Evolutionary conservation across 2,888 invertebrate genomes (phyloP).

Genomic region (Apamea epomidion): DNA sequence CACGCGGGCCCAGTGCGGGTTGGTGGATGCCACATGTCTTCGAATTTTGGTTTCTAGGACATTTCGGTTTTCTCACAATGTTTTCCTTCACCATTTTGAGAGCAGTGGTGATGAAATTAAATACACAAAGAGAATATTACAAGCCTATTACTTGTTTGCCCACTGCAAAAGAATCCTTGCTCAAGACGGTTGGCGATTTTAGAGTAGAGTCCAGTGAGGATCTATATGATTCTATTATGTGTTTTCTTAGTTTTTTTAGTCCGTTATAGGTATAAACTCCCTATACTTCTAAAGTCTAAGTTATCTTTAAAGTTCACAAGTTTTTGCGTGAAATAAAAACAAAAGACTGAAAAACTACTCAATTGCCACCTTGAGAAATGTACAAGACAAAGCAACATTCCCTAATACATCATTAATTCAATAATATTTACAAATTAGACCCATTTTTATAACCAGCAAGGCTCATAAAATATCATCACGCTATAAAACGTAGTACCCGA

Average conservation of each 20-base stretch:
- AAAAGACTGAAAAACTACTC: neutral
- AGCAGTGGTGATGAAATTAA: neutral
- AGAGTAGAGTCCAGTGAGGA: too few relatives aligned
- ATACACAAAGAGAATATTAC: neutral
- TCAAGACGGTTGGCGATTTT: neutral
- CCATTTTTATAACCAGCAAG: conserved; percentile 61
- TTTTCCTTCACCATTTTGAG: neutral
- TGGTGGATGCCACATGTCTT: neutral
- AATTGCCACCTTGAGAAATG: neutral
- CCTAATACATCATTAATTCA: conserved; percentile 45
- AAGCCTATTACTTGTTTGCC: too few relatives aligned
- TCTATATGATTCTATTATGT: too few relatives aligned
- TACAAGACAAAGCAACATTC: conserved; percentile 38
- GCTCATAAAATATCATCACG: conserved; percentile 68
- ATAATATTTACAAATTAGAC: conserved; percentile 60
- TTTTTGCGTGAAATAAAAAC: conserved; percentile 11
- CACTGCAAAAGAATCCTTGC: neutral
- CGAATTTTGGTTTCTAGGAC: neutral
- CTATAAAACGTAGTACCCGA: conserved; percentile 65
- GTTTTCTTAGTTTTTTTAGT: neutral
- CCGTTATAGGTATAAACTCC: too few relatives aligned
- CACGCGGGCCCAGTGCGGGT: neutral
- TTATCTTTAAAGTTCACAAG: neutral
- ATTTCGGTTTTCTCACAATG: neutral
- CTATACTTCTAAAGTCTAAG: neutral